Evolutionary conservation across 2,113 vertebrate genomes (phyloP).

Genomic region (Camelus dromedarius): DNA sequence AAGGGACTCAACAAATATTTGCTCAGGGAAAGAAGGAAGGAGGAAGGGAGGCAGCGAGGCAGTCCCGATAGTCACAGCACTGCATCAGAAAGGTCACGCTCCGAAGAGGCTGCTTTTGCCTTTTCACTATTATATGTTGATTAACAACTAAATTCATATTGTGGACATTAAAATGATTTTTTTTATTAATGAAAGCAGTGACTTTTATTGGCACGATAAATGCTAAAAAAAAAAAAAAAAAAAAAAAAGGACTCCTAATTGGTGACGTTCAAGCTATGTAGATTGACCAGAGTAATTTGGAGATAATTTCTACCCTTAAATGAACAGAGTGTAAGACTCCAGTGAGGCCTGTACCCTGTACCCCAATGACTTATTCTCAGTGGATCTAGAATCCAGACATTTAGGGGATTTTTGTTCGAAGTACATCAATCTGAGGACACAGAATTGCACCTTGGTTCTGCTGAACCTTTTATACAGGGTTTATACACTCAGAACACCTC

Average conservation of each 20-base stretch:
- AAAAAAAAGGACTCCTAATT: neutral
- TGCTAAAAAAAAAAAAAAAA: conserved; percentile 43
- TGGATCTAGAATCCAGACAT: too few relatives aligned
- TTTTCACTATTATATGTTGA: conserved; percentile 46
- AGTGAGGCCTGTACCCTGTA: neutral
- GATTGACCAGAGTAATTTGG: neutral
- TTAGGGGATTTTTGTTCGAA: neutral
- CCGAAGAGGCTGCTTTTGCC: neutral
- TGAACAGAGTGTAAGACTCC: neutral
- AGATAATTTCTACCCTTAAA: neutral
- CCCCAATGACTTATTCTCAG: neutral
- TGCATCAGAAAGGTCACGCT: neutral
- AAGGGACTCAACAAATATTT: neutral
- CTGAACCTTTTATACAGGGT: neutral
- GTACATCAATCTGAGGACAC: neutral
- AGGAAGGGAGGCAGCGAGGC: neutral
- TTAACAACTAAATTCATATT: conserved; percentile 52
- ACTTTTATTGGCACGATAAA: conserved; percentile 47
- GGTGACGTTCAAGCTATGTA: neutral
- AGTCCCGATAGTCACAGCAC: neutral
- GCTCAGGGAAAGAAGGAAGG: neutral
- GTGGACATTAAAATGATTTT: neutral
- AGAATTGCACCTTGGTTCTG: neutral
- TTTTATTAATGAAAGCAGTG: conserved; percentile 51
- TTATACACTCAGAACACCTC: neutral